Evolutionary conservation across 2,888 invertebrate species (phyloP), one percentile per base, ranked within the genome.

Genomic region (Saturnia pavonia): DNA sequence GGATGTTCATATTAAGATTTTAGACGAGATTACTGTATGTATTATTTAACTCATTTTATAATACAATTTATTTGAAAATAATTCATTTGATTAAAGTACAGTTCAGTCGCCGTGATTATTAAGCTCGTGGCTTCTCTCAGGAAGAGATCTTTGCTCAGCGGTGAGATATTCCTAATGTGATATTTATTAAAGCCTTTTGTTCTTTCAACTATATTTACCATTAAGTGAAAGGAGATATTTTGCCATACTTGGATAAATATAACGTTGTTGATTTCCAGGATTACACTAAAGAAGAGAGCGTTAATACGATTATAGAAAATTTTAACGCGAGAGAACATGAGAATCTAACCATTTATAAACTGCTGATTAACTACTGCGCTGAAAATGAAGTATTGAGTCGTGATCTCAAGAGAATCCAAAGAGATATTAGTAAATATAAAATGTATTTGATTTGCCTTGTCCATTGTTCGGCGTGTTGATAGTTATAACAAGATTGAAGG

Each of bases 331-430:
- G 94, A 70, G 97, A 97, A 81, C 96, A 96, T 75, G 95, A 96
- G 74, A 97, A 97, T 87, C 97, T 97, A 84, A 96, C 97, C 0
- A 89, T 96, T 1, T 97, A 97, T 85, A 95, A 95, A 78, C 96
- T 96, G 74, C 95, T 97, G 34, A 96, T 96, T 69, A 96, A 96
- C 51, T 84, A 74, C 67, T 92, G 92, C 69, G 91, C 91, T 0
- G 91, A 91, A 70, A 91, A 85, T 25, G 85, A 85, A 14, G 84
- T 86, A 0, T 78, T 92, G 0, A 74, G 70, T 0, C 77, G 82
- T 16, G 80, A 83, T 0, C 69, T 91, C 1, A 73, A 74, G 6
- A 66, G 43, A 1, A 74, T 85, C 1, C 79, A 84, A 7, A 84
- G 78, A 67, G 80, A 85, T 14, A 72, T 87, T 1, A 79, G 92